Percentiles rank a stretch among this genome's conserved stretches.
Conservation (phyloP, 2,888 invertebrate species). For the Callyntrura sp. region DNA sequence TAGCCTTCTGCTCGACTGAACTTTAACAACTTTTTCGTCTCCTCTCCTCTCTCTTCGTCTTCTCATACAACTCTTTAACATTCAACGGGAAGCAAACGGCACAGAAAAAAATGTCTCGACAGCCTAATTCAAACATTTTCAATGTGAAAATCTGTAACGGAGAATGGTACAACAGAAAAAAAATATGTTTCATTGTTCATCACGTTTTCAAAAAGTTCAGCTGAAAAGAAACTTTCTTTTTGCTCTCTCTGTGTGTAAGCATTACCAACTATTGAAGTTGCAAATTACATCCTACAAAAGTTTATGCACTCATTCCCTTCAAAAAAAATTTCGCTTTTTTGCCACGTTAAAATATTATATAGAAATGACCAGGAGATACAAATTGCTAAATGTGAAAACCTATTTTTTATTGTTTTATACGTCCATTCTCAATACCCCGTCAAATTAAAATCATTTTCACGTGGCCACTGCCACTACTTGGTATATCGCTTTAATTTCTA, state of each 20-base stretch:
- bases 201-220: slow-evolving; percentile 20
- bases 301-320: too few relatives aligned
- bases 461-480: background rate
- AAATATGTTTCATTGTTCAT: slow-evolving; percentile 5
- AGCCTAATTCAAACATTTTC: slow-evolving; percentile 29
- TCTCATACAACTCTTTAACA: slow-evolving; percentile 28
- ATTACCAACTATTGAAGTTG: too few relatives aligned
- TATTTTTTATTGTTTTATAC: too few relatives aligned
- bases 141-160: background rate
- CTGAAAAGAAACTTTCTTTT: slow-evolving; percentile 4
- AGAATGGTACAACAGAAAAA: background rate
- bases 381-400: too few relatives aligned
- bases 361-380: too few relatives aligned
- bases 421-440: too few relatives aligned
- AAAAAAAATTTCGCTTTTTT: too few relatives aligned
- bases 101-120: slow-evolving; percentile 48
- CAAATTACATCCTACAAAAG: too few relatives aligned
- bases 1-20: slow-evolving; percentile 83
- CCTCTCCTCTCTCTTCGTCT: background rate
- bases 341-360: too few relatives aligned
- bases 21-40: slow-evolving; percentile 72
- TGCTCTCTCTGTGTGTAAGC: too few relatives aligned
- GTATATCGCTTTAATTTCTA: slow-evolving; percentile 2
- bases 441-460: background rate
- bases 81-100: background rate